These are phyloP conservation scores for Pungitius pungitius DNA, from an alignment of 2,113 vertebrate genomes.

Conservation along the genomic window DNA sequence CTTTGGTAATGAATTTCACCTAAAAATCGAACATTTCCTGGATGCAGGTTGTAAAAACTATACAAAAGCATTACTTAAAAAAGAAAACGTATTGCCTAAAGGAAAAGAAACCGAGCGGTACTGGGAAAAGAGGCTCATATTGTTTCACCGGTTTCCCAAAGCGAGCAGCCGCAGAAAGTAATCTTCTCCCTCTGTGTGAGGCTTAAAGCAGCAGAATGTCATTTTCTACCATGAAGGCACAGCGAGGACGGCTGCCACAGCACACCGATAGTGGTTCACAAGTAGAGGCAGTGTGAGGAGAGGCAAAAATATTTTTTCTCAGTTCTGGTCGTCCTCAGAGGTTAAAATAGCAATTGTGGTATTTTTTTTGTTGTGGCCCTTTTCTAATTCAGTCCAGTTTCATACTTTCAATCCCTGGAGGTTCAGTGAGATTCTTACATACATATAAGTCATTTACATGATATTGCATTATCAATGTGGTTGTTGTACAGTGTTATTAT, in stretches of 20 bases:
- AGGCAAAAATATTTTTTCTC: constrained; percentile 57
- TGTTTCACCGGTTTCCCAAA: constrained; percentile 74
- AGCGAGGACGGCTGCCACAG: constrained; percentile 84
- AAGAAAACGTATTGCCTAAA: constrained; percentile 35
- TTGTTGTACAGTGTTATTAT: neutral
- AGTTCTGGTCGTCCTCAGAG: constrained; percentile 37
- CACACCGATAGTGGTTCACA: constrained; percentile 45
- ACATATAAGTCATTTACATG: neutral
- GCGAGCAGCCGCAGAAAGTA: constrained; percentile 67
- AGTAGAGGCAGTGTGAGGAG: constrained; percentile 38
- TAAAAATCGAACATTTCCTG: constrained; percentile 13
- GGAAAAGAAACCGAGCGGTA: constrained; percentile 47
- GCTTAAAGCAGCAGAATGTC: constrained; percentile 77
- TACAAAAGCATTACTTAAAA: constrained; percentile 21
- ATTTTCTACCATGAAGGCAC: constrained; percentile 77
- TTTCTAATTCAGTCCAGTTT: constrained; percentile 10
- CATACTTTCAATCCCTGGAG: neutral
- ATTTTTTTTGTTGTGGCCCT: constrained; percentile 14
- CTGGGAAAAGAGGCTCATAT: constrained; percentile 54
- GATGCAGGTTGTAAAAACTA: constrained; percentile 21
- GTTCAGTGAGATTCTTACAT: neutral
- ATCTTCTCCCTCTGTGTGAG: constrained; percentile 53
- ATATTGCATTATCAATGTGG: neutral
- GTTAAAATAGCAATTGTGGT: constrained; percentile 26
- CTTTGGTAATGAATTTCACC: neutral